Evolutionary conservation across 2,797 vertebrate genomes (phyloP).

Genomic region (Naso thynnoides): DNA sequence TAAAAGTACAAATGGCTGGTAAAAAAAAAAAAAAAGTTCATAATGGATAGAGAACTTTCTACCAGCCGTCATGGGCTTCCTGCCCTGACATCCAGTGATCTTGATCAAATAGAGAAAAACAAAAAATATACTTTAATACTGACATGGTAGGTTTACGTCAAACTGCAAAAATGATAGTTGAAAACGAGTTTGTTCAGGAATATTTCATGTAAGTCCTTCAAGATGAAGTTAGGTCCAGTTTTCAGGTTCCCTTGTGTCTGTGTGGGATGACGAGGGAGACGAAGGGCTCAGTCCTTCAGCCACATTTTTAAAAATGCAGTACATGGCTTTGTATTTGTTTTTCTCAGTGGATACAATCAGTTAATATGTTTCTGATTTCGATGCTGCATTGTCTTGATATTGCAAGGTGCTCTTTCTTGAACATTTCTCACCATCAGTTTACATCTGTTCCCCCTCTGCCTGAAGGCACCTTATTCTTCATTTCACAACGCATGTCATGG

Average conservation of each 20-base stretch:
- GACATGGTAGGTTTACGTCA: constrained; percentile 13
- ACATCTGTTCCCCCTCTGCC: constrained; percentile 36
- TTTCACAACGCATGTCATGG: constrained; percentile 13
- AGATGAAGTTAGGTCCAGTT: constrained; percentile 41
- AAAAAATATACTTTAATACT: constrained; percentile 17
- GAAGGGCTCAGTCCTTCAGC: constrained; percentile 37
- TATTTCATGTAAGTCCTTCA: constrained; percentile 40
- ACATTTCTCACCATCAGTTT: constrained; percentile 4
- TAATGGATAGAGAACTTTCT: constrained; percentile 40
- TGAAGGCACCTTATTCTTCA: constrained; percentile 60
- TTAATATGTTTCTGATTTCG: constrained; percentile 14
- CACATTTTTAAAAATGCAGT: constrained; percentile 19
- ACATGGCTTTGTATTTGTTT: constrained; percentile 36
- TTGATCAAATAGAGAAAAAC: constrained; percentile 9
- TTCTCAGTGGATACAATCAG: constrained; percentile 39
- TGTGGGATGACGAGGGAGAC: constrained; percentile 12
- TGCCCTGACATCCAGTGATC: constrained; percentile 31
- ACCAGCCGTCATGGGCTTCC: constrained; percentile 30
- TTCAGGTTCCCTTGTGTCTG: constrained; percentile 38
- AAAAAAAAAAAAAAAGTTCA: constrained; percentile 38
- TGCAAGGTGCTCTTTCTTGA: not conserved
- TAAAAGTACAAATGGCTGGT: constrained; percentile 49
- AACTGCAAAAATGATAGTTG: constrained; percentile 53
- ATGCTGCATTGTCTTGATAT: constrained; percentile 39
- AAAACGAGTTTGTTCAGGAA: constrained; percentile 44